Evolutionary conservation across 1,140 invertebrate species (phyloP), one percentile per base, ranked within the genome.

Genomic region (Physella acuta): DNA sequence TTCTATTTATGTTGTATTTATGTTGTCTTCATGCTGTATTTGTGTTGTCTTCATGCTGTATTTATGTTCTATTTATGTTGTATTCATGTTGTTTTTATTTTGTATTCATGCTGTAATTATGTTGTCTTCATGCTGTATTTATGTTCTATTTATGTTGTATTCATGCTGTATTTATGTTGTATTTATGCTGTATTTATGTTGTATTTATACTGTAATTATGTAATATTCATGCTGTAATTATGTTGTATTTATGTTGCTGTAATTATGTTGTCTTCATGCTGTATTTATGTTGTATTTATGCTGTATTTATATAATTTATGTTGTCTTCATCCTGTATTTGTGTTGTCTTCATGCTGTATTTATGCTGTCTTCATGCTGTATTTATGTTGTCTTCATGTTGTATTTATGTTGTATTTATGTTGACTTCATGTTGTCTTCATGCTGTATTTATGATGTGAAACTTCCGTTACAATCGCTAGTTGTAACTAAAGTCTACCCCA

Each of bases 41-140:
- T n/a, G 28, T 11, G 3, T 60, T 30, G 24, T 60, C 33, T 33
- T 60, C 30, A 20, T 60, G 8, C 33, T 44, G 39, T 44, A 11
- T 8, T 44, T 44, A 8, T 44, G 8, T 44, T 44, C 20, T 44
- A 8, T 20, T 44, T 11, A 14, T 60, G 17, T 60, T 31, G 28
- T 8, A 30, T 8, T 60, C 33, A 8, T 60, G 8, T 31, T 11
- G 28, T 11, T 33, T 60, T 16, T 60, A 30, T 60, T 14, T 16
- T 33, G 28, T 33, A 17, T 60, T 33, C 20, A 8, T 60, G 20
- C 33, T 33, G 26, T 33, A 30, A 20, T 31, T 3, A 5, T 60
- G 28, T 60, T 60, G 20, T 14, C 33, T 60, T 60, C 58, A 30
- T 33, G 20, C 31, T 60, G 8, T 60, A 20, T 60, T 30, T 33